Conservation (phyloP, 2,113 vertebrate species). For the Syngnathus floridae region DNA sequence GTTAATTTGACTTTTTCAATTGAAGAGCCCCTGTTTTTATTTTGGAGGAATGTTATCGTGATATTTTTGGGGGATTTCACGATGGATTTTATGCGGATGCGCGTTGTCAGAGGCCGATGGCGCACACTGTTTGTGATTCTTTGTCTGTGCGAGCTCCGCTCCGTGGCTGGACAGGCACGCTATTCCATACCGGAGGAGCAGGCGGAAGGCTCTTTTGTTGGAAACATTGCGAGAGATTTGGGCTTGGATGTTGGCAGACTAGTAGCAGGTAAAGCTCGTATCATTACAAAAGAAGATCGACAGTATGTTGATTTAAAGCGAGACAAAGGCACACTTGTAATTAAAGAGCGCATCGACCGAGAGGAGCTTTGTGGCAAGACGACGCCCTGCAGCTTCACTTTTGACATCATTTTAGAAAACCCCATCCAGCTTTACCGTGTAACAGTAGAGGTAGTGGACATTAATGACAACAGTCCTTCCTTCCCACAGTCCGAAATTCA, state of each 20-base stretch:
- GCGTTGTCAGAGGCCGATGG: constrained; percentile 26
- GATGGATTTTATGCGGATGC: constrained; percentile 21
- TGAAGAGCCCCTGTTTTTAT: neutral
- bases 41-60: neutral
- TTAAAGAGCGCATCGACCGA: constrained; percentile 75
- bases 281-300: constrained; percentile 63
- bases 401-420: constrained; percentile 72
- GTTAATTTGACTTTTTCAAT: neutral
- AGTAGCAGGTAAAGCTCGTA: constrained; percentile 62
- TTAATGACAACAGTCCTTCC: constrained; percentile 64
- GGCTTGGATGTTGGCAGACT: constrained; percentile 67
- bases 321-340: constrained; percentile 59
- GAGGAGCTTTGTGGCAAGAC: constrained; percentile 72
- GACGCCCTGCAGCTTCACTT: constrained; percentile 71
- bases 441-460: constrained; percentile 61
- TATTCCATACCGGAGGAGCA: constrained; percentile 73
- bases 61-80: constrained; percentile 6
- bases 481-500: constrained; percentile 51
- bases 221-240: constrained; percentile 69
- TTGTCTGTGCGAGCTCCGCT: constrained; percentile 40
- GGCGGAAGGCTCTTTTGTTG: constrained; percentile 70
- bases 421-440: constrained; percentile 66
- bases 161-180: constrained; percentile 48
- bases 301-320: constrained; percentile 68
- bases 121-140: constrained; percentile 40